These are phyloP conservation scores for Caiman crocodilus DNA, from an alignment of 2,797 vertebrate genomes.

Conservation along the genomic window DNA sequence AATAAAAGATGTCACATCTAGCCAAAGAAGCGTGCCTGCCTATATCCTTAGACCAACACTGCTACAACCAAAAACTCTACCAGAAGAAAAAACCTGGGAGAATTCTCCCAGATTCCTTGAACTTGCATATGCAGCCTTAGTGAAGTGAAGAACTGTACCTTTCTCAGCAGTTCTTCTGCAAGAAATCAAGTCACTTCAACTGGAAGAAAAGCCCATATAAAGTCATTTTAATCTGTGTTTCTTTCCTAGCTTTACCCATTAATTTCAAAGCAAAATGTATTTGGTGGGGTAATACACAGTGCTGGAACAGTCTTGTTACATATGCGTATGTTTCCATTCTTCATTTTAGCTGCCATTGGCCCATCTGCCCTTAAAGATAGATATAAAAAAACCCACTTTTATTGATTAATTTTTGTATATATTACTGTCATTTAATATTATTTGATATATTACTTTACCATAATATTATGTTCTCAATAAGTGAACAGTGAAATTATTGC, in stretches of 20 bases:
- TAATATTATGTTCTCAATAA: too few species aligned
- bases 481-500: too few species aligned
- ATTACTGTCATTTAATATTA: too few species aligned
- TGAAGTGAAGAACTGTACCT: background rate
- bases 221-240: background rate
- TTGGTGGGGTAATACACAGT: background rate
- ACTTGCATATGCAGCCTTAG: background rate
- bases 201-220: background rate
- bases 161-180: background rate
- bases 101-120: too few species aligned
- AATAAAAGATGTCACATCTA: too few species aligned
- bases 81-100: too few species aligned
- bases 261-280: background rate
- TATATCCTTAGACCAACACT: too few species aligned
- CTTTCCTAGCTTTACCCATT: background rate
- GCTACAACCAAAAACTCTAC: too few species aligned
- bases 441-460: too few species aligned
- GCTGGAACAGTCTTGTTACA: background rate
- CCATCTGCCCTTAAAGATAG: background rate
- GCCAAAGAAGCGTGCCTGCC: too few species aligned
- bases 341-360: background rate
- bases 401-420: too few species aligned
- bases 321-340: background rate
- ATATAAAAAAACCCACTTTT: background rate
- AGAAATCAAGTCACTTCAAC: conserved; percentile 1